Evolutionary conservation across 2,888 invertebrate species (phyloP), one percentile per base, ranked within the genome.

Genomic region (Drosophila paranaensis): DNA sequence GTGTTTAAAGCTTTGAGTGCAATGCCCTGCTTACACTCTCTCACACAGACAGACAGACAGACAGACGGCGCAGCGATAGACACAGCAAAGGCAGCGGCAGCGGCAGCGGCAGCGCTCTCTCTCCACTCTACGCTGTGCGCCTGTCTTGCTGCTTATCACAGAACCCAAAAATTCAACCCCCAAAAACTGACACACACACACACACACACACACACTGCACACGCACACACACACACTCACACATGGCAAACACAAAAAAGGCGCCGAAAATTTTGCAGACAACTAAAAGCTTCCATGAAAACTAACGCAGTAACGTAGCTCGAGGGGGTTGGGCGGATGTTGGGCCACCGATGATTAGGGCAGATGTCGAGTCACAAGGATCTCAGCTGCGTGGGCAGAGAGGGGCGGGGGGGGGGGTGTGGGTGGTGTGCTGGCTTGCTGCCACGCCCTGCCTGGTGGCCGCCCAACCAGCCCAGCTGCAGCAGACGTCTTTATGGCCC

Each of bases 261-360:
- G 78, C 82, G 78, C 80, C 82, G 72, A 88, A 88, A 86, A 86
- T 83, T 83, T 78, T 77, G 74, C 81, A 86, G 88, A 88, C 88
- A 86, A 88, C 88, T 83, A 86, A 86, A 86, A 86, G 85, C 85
- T 86, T 88, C 86, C 81, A 88, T 77, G 88, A 88, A 85, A 82
- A 53, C 85, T 88, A 83, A 77, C 86, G 61, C 61, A 55, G 20
- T 20, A 20, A 20, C 20, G 20, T 20, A 20, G 20, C 20, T 20
- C 20, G 20, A 20, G 20, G 20, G 9, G 13, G 9, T 0, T 3
- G 14, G 40, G 4, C 9, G 10, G 10, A 9, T 48, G 53, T 53
- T 60, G 55, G 43, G 53, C 53, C n/a, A 68, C 65, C 74, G 87
- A 77, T 81, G 81, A 85, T 85, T 85, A 85, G 82, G 84, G 85